phyloP scores from a whole-genome alignment of 2,113 vertebrate genomes.

The Centropus unirufus region DNA sequence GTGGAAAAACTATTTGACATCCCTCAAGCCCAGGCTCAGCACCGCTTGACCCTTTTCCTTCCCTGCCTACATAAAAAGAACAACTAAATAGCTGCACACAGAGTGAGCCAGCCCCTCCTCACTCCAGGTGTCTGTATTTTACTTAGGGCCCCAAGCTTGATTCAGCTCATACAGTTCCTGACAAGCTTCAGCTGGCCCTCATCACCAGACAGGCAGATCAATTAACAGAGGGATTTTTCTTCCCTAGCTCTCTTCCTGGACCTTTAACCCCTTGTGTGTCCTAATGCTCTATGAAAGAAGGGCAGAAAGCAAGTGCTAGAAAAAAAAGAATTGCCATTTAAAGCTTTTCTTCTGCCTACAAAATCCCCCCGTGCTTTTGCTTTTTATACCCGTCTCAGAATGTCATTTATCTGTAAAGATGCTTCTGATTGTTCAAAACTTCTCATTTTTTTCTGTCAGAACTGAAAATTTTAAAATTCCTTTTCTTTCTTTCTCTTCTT shows the following conservation, averaged over 20 bases:
- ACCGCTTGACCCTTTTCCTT: conserved; percentile 54
- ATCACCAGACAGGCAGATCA: conserved; percentile 74
- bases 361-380: neutral
- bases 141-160: conserved; percentile 66
- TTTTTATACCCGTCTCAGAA: neutral
- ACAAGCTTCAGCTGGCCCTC: conserved; percentile 73
- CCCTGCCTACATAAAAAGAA: conserved; percentile 48
- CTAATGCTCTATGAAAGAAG: neutral
- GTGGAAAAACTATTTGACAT: conserved; percentile 44
- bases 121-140: conserved; percentile 69
- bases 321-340: neutral
- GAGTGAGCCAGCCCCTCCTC: conserved; percentile 28
- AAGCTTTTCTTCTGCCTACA: neutral
- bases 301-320: neutral
- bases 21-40: conserved; percentile 33
- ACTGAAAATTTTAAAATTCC: neutral
- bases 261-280: conserved; percentile 71
- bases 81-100: conserved; percentile 3
- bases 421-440: neutral
- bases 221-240: conserved; percentile 75
- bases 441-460: neutral
- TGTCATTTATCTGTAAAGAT: neutral
- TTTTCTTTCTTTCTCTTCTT: neutral
- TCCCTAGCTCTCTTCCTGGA: conserved; percentile 68
- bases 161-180: conserved; percentile 66